A percentile compares a stretch with the other conserved stretches of the same genome.
These are phyloP conservation scores for Todiramphus chloris DNA, from an alignment of 2,113 vertebrate genomes.

Conservation along the genomic window DNA sequence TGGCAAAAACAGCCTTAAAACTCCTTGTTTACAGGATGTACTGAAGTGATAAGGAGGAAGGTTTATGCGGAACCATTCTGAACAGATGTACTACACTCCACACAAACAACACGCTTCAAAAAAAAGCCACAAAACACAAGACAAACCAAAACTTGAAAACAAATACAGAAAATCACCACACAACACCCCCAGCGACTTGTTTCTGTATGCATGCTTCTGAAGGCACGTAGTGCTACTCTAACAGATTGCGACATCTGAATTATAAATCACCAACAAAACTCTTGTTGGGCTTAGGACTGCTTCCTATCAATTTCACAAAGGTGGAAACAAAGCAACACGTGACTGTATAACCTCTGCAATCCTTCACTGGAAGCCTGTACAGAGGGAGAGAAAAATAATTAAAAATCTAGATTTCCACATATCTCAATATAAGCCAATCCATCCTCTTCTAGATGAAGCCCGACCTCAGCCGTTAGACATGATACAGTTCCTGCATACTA, in stretches of 20 bases:
- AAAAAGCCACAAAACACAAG: not conserved
- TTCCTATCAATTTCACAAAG: not conserved
- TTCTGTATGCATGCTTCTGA: not conserved
- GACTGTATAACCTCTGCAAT: not conserved
- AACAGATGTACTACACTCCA: not conserved
- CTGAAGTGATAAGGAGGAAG: not conserved
- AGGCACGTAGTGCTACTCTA: not conserved
- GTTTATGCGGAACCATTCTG: not conserved
- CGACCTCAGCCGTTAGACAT: not conserved
- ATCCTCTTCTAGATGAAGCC: not conserved
- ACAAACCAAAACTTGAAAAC: not conserved
- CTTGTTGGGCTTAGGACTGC: not conserved
- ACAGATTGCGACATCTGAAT: not conserved
- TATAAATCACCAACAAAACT: slow-evolving; percentile 12
- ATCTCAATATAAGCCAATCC: not conserved
- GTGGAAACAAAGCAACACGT: not conserved
- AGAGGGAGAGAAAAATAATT: not conserved
- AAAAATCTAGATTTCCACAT: not conserved
- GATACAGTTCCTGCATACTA: not conserved
- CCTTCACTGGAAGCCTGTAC: not conserved
- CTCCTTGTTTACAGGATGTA: not conserved
- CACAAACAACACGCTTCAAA: not conserved
- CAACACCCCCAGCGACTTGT: not conserved
- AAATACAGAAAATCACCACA: not conserved
- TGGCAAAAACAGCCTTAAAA: not conserved